These are phyloP conservation scores for Clostera curtula DNA, from an alignment of 2,888 invertebrate species.

Conservation along the genomic window DNA sequence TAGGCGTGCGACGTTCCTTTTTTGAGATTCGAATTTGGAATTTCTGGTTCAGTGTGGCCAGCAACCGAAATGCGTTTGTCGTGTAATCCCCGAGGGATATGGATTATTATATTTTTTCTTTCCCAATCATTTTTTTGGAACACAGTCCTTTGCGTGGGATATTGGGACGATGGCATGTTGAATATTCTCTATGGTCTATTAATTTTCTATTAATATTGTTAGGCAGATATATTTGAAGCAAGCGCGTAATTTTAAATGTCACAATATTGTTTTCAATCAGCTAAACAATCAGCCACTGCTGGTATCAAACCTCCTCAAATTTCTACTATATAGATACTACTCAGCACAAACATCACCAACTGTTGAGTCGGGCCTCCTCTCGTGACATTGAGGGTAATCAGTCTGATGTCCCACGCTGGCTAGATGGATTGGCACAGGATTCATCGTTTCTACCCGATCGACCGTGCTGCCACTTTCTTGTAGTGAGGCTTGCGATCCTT, in stretches of 20 bases:
- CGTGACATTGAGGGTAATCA: no score
- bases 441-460: no score
- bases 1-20: slow-evolving; percentile 25
- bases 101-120: slow-evolving; percentile 55
- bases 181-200: slow-evolving; percentile 50
- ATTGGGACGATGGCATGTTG: slow-evolving; percentile 32
- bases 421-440: no score
- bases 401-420: no score
- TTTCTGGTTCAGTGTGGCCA: slow-evolving; percentile 61
- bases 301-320: no score
- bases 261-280: background rate
- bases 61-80: slow-evolving; percentile 70
- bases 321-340: no score
- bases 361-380: no score
- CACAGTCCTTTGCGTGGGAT: slow-evolving; percentile 53
- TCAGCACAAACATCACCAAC: no score
- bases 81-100: slow-evolving; percentile 68
- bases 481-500: no score
- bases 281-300: no score
- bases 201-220: slow-evolving; percentile 53
- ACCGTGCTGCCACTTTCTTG: no score
- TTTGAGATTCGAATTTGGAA: slow-evolving; percentile 52
- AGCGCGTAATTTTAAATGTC: background rate
- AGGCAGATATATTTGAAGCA: slow-evolving; percentile 18
- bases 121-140: slow-evolving; percentile 50